Evolutionary conservation across 2,888 invertebrate species (phyloP).

Genomic region (Nebria salina): DNA sequence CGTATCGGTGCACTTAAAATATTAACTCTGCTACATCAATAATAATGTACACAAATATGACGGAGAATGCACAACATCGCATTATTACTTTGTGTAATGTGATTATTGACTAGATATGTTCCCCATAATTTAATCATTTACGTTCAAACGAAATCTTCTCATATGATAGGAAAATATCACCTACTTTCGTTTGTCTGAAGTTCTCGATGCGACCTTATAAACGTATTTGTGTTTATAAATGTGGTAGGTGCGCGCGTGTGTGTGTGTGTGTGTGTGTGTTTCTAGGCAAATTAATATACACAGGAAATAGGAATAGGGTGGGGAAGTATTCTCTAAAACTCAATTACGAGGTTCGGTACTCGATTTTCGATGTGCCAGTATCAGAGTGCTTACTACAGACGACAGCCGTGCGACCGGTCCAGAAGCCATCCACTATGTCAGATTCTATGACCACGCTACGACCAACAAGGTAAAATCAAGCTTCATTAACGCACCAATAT

Average conservation of each 20-base stretch:
- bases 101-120: conserved; percentile 29
- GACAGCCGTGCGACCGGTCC: conserved; percentile 16
- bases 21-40: not conserved
- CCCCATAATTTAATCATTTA: conserved; percentile 34
- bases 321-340: conserved; percentile 15
- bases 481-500: conserved; percentile 12
- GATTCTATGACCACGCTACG: not conserved
- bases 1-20: not conserved
- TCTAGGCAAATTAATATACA: conserved; percentile 37
- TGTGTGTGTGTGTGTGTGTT: conserved; percentile 25
- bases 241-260: not conserved
- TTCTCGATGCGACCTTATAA: conserved; percentile 22
- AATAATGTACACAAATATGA: not conserved
- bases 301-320: conserved; percentile 26
- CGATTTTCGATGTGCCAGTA: conserved; percentile 24
- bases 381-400: conserved; percentile 10
- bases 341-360: conserved; percentile 35
- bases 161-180: conserved; percentile 25
- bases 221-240: not conserved
- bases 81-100: conserved; percentile 5
- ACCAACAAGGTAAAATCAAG: conserved; percentile 13
- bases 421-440: not conserved
- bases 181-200: conserved; percentile 11
- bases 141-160: conserved; percentile 17
- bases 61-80: not conserved